A percentile compares a stretch with the other conserved stretches of the same genome.
phyloP scores from a whole-genome alignment of 2,113 vertebrate genomes.

The Coreoperca whiteheadi region DNA sequence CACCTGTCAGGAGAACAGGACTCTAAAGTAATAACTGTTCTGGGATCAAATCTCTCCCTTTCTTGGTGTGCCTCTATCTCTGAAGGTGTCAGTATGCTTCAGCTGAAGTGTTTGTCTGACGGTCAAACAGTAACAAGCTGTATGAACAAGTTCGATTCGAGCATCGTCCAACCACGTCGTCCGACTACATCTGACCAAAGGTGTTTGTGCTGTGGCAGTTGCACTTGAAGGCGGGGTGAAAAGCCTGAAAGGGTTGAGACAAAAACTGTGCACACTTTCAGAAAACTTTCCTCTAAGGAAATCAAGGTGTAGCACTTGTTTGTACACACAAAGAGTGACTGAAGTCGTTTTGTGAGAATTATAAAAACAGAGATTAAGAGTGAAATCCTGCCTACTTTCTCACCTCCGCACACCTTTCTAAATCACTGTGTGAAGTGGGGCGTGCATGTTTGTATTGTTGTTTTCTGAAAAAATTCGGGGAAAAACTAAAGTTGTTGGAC shows the following conservation, averaged over 20 bases:
- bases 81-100: background rate
- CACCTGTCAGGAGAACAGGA: slow-evolving; percentile 28
- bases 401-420: background rate
- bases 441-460: background rate
- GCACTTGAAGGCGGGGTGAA: background rate
- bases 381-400: background rate
- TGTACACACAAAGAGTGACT: background rate
- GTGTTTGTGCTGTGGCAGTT: too few species aligned
- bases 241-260: background rate
- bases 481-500: background rate
- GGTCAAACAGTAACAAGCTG: background rate
- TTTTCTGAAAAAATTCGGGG: too few species aligned
- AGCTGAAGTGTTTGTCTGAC: background rate
- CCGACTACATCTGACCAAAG: background rate
- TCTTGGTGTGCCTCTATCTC: background rate
- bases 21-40: slow-evolving; percentile 20
- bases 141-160: background rate
- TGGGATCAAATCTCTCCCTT: slow-evolving; percentile 43
- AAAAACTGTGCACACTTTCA: background rate
- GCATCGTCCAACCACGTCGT: background rate
- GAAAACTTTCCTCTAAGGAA: background rate
- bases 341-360: too few species aligned
- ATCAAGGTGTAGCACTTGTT: background rate
- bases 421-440: background rate
- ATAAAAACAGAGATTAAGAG: too few species aligned